Evolutionary conservation across 2,888 invertebrate species (phyloP), one percentile per base, ranked within the genome.

Genomic region (Eurytoma adleriae): DNA sequence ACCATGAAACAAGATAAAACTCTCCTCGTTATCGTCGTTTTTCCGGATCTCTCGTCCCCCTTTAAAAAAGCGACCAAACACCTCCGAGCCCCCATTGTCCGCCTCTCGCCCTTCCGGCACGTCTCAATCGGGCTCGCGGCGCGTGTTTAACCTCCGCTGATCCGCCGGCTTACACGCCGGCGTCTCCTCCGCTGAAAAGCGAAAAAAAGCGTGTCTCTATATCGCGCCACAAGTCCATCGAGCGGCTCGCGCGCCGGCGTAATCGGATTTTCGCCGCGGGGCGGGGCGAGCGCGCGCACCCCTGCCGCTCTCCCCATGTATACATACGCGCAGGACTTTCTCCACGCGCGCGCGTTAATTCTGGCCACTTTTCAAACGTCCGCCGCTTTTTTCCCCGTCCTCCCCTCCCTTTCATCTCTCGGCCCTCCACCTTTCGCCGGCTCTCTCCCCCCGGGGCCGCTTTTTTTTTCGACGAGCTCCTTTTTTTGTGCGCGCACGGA

Each of bases 321-420:
- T 57, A 13, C 54, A 30, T 10, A 27, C 69, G 62, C 66, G 16
- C 67, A 16, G 54, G 10, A 30, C 75, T 71, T 66, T 67, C 78
- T 71, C 62, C 70, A 71, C 72, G 83, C 83, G 85, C 86, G 87
- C 88, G 89, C 89, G 87, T 87, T 88, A 89, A 89, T 89, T 89
- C 88, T 85, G 85, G 86, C 87, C 88, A 89, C 88, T 89, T 88
- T 89, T 87, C 86, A 87, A 88, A 87, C 86, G 84, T 86, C 84
- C 82, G 84, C 83, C 83, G 81, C 83, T 85, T 66, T 59, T 68
- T 64, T 67, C 30, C 61, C 7, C 40, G 40, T 0, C 40, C 56
- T 52, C 73, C 71, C 64, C 76, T 59, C 74, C 24, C 56, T 72
- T 73, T 80, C 56, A 62, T 77, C 61, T 59, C 54, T 77, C 68